Conservation (phyloP, 2,113 vertebrate species). For the Myiopsitta monachus region DNA sequence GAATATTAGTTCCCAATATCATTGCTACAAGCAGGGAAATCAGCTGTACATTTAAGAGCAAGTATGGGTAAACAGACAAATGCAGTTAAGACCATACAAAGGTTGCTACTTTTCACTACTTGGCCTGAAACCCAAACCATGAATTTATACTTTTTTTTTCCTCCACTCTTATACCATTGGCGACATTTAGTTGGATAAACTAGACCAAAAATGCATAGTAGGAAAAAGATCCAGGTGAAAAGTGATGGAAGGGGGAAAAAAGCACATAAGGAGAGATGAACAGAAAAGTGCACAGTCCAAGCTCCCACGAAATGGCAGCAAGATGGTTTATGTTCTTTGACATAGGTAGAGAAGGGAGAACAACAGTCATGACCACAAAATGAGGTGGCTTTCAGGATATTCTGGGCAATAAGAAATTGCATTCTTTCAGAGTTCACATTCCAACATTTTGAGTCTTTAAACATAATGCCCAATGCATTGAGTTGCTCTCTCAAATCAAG, state of each 20-base stretch:
- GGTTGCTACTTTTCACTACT: not conserved
- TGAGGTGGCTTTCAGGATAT: not conserved
- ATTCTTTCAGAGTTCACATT: not conserved
- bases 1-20: not conserved
- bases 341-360: not conserved
- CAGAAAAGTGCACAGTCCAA: not conserved
- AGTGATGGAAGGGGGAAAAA: not conserved
- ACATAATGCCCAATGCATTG: not conserved
- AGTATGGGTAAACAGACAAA: not conserved
- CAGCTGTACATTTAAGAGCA: not conserved
- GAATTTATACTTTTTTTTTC: not conserved
- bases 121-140: not conserved
- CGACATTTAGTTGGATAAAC: not conserved
- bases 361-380: not conserved
- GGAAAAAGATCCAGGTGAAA: not conserved
- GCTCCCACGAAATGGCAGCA: not conserved
- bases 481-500: not conserved
- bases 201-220: not conserved
- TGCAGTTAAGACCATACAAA: not conserved
- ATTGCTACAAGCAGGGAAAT: not conserved
- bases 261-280: not conserved
- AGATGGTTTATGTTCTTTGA: not conserved
- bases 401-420: not conserved
- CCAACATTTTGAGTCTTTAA: not conserved
- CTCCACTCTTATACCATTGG: not conserved